Conservation (phyloP, 2,888 invertebrate genomes). For the Stenurella melanura region DNA sequence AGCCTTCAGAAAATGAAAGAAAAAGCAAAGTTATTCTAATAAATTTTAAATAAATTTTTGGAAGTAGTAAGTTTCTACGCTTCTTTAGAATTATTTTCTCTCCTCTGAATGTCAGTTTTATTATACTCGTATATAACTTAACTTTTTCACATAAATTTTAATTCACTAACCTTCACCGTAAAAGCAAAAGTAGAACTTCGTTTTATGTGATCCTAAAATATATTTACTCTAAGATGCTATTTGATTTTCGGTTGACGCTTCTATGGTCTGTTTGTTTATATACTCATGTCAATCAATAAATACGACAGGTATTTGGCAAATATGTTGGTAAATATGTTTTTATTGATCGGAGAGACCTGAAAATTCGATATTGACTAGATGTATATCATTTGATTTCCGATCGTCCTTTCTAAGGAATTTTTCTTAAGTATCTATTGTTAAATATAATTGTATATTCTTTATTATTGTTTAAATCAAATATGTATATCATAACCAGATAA, state of each 20-base stretch:
- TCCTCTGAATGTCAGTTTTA: slow-evolving; percentile 9
- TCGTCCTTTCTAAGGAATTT: too few relatives aligned
- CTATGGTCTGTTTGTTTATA: neutral
- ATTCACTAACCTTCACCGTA: slow-evolving; percentile 10
- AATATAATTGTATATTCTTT: too few relatives aligned
- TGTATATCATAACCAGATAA: too few relatives aligned
- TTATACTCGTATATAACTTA: slow-evolving; percentile 11
- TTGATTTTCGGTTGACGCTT: slow-evolving; percentile 10
- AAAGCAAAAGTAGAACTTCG: neutral
- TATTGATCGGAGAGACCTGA: too few relatives aligned
- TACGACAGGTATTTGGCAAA: neutral
- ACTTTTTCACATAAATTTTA: slow-evolving; percentile 26
- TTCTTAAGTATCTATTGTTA: too few relatives aligned
- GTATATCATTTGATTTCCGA: too few relatives aligned
- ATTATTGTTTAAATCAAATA: too few relatives aligned
- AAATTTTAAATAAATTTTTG: slow-evolving; percentile 7
- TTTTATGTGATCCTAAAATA: slow-evolving; percentile 19
- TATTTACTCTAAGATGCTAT: slow-evolving; percentile 18
- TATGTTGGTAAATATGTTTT: neutral
- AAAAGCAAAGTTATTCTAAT: neutral
- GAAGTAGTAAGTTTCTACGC: neutral
- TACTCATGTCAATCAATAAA: neutral
- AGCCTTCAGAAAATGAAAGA: too few relatives aligned
- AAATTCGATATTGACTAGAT: too few relatives aligned
- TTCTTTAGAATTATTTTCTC: slow-evolving; percentile 11